Base-by-base conservation (phyloP, 2,888 invertebrate genomes). In the Metellina segmentata region DNA sequence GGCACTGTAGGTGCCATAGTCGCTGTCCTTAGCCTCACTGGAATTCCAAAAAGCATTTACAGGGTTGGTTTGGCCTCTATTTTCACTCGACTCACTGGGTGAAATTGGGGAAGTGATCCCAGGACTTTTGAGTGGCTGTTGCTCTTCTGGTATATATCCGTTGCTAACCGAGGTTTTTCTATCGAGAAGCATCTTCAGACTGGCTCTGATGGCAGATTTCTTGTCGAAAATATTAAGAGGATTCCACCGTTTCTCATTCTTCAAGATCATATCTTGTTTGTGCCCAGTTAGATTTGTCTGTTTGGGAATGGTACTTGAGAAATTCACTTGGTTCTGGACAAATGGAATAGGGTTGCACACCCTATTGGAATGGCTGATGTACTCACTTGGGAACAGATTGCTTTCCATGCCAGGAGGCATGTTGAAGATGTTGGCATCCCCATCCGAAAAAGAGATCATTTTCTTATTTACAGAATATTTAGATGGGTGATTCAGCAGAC, bases 251-350 rank as follows among this genome's bases (percentile, higher is more conserved):
- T 83, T 83, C 8, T 87, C 88, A 69, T 86, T 77, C 49, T 79
- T 87, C 8, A 71, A 53, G 34, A 61, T 71, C 13, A 83, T 51
- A 52, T 88, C 82, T 19, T 77, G 89, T 34, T 81, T 89, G 70
- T 94, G 94, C 7, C 94, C 94, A 6, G 94, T 94, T 70, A 95
- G 93, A 90, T 95, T 95, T 8, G 94, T 94, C 90, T 94, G 94
- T 92, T 95, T 95, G 1, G 95, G 95, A 53, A 94, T 89, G 77
- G 91, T 92, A 13, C 53, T 70, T 6, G 72, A 9, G 93, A 90
- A 75, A 78, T 93, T 96, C 34, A 97, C 97, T 82, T 97, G 97
- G 94, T 97, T 97, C 93, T 96, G 97, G 0, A 97, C 96, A 94
- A 97, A 97, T 0, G 97, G 97, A 93, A 96, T 96, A 0, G 96